Evolutionary conservation across 2,797 vertebrate species (phyloP), one percentile per base, ranked within the genome.

Genomic region (Parauchenoglanis ngamensis): DNA sequence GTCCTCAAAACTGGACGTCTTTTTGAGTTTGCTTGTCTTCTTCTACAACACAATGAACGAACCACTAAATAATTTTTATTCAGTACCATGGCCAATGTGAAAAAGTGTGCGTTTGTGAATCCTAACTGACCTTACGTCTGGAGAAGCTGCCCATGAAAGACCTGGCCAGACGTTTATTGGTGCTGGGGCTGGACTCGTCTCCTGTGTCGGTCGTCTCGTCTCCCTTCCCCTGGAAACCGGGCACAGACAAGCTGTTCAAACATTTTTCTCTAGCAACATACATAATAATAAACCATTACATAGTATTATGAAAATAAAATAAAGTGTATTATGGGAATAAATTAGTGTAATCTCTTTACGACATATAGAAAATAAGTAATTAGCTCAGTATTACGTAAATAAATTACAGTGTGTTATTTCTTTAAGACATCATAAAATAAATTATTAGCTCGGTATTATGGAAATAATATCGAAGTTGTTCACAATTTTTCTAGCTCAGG

Each of bases 81-180:
- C 19, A 56, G 1, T 3, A 65, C 31, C 12, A 31, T 6, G 28
- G 61, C 13, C 3, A 4, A 25, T 35, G 6, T 44, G 31, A 68
- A 3, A 28, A 23, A 49, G 13, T 72, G 49, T 49, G 19, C 72
- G 28, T 82, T 76, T 83, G 13, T 72, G 57, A 31, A 63, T 77
- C 23, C 12, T 46, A 40, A 57, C 88, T 73, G 35, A 99, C 98
- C 97, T 99, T 99, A 92, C 96, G 96, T 91, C 97, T 99, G 56
- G 98, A 98, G 90, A 99, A 98, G 88, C 95, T 97, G 56, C 97
- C 96, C 91, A 97, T 95, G 85, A 98, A 94, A 0, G 96, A 97
- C 23, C 96, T 93, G 76, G 95, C 92, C 0, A 94, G 93, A 1
- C 96, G 94, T 79, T 97, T 97, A 93, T 94, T 95, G 81, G 91